Conservation (phyloP, 2,888 invertebrate species). For the Alentia gelatinosa region DNA sequence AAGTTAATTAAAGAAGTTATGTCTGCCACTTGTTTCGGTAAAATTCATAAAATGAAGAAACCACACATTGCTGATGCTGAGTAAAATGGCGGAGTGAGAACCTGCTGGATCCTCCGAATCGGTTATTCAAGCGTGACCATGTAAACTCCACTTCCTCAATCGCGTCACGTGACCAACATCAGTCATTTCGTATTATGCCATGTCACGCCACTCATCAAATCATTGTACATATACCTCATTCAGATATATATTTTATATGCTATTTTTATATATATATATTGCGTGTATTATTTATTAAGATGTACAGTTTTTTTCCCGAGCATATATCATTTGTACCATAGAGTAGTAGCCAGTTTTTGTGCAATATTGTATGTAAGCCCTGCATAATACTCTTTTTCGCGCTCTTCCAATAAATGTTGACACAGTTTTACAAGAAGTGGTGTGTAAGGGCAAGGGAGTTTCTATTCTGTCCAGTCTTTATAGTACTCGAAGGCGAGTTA, state of each 20-base stretch:
- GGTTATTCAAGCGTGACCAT: too few species aligned
- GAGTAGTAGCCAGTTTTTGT: slow-evolving; percentile 16
- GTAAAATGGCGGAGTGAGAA: too few species aligned
- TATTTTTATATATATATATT: slow-evolving; percentile 53
- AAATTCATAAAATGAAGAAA: too few species aligned
- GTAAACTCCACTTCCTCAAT: too few species aligned
- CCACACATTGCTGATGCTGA: too few species aligned
- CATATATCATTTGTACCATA: not conserved
- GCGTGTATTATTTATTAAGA: slow-evolving; percentile 53
- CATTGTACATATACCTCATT: slow-evolving; percentile 46
- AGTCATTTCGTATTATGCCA: slow-evolving; percentile 3
- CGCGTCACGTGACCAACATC: slow-evolving; percentile 1
- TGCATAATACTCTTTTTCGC: not conserved
- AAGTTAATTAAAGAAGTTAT: too few species aligned
- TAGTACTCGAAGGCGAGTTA: too few species aligned
- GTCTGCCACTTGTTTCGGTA: too few species aligned
- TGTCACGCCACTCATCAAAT: slow-evolving; percentile 21
- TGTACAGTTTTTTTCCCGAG: slow-evolving; percentile 38
- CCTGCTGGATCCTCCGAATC: too few species aligned
- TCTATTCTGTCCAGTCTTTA: too few species aligned
- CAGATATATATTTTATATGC: slow-evolving; percentile 53
- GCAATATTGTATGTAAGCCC: not conserved
- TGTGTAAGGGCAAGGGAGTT: not conserved
- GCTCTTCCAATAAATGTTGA: not conserved
- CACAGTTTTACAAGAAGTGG: not conserved